A percentile compares a stretch with the other conserved stretches of the same genome.
Evolutionary conservation across 2,888 invertebrate genomes (phyloP).

Genomic region (Penaeus monodon): DNA sequence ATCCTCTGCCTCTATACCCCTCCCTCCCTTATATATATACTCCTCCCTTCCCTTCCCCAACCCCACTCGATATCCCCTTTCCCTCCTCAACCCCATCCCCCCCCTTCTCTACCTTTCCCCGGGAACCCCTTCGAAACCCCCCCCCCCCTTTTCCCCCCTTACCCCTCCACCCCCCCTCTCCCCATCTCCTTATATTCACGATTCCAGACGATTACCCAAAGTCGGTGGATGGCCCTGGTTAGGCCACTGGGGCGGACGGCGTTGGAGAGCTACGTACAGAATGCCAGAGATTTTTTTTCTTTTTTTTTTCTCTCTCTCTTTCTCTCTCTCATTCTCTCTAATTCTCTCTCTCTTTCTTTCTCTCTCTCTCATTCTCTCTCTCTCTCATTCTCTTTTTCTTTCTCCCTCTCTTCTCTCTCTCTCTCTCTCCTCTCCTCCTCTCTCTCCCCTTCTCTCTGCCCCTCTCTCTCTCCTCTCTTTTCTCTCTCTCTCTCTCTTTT

Average conservation of each 20-base stretch:
- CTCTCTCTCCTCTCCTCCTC: neutral
- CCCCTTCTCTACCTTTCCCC: neutral
- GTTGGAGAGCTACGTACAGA: too few relatives aligned
- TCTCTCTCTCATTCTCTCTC: too few relatives aligned
- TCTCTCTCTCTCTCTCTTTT: neutral
- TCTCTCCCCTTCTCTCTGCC: neutral
- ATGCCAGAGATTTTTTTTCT: too few relatives aligned
- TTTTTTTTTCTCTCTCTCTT: neutral
- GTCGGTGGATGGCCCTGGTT: too few relatives aligned
- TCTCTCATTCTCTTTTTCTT: neutral
- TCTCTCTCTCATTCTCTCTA: conserved; percentile 2
- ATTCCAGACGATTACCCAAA: too few relatives aligned
- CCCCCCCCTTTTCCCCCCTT: too few relatives aligned
- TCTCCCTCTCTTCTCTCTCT: neutral
- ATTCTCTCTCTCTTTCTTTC: too few relatives aligned
- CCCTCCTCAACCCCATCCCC: neutral
- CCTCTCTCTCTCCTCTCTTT: too few relatives aligned
- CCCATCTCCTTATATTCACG: too few relatives aligned
- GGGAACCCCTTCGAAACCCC: neutral
- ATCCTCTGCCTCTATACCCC: neutral
- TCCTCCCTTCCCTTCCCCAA: neutral
- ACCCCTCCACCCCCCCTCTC: neutral
- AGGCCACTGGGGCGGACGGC: too few relatives aligned
- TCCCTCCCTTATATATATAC: neutral
- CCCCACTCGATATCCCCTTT: neutral